These are phyloP conservation scores for Macrosteles quadrilineatus DNA, from an alignment of 1,140 invertebrate species.

Conservation along the genomic window DNA sequence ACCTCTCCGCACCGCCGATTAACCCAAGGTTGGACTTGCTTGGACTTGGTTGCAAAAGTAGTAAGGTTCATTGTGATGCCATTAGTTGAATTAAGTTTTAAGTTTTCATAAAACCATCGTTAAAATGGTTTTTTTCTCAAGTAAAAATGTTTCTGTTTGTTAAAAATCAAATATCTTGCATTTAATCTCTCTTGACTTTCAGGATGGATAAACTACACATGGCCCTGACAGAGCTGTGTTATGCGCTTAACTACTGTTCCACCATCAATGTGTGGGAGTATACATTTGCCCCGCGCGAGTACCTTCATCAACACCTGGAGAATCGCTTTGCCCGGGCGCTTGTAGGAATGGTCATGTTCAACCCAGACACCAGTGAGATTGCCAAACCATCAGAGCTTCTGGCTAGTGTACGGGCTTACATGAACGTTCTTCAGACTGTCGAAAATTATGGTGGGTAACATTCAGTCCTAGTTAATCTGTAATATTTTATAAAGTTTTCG, in stretches of 20 bases:
- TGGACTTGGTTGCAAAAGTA: too few relatives aligned
- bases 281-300: slow-evolving; percentile 97
- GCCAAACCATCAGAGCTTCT: slow-evolving; percentile 98
- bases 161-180: too few relatives aligned
- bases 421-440: slow-evolving; percentile 98
- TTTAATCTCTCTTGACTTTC: slow-evolving; percentile 22
- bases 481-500: too few relatives aligned
- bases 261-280: slow-evolving; percentile 99
- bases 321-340: slow-evolving; percentile 87
- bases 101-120: too few relatives aligned
- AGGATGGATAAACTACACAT: slow-evolving; percentile 98
- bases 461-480: too few relatives aligned
- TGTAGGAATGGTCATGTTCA: slow-evolving; percentile 98
- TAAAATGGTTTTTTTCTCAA: too few relatives aligned
- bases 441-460: slow-evolving; percentile 90
- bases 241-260: slow-evolving; percentile 94
- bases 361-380: slow-evolving; percentile 93
- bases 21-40: too few relatives aligned
- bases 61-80: too few relatives aligned
- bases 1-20: too few relatives aligned
- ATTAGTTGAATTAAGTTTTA: too few relatives aligned
- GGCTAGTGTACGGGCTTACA: slow-evolving; percentile 92
- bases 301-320: slow-evolving; percentile 95
- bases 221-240: slow-evolving; percentile 96
- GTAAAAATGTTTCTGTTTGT: too few relatives aligned